phyloP scores from a whole-genome alignment of 2,797 vertebrate species.

The Artibeus lituratus region DNA sequence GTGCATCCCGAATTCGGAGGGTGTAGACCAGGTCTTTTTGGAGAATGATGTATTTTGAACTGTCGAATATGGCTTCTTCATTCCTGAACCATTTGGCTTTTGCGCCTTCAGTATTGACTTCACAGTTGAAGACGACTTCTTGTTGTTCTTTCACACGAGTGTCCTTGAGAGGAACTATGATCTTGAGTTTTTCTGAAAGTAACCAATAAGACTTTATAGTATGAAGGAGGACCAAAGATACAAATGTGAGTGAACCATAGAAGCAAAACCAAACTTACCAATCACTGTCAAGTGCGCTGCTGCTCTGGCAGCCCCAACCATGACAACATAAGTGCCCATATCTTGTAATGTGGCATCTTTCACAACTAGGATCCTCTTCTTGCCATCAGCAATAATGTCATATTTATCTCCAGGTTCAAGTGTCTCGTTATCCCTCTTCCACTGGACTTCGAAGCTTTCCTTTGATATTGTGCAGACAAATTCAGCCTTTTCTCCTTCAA shows the following conservation, averaged over 20 bases:
- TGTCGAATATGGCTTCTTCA: constrained; percentile 94
- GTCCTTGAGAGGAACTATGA: constrained; percentile 95
- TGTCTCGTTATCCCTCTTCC: constrained; percentile 87
- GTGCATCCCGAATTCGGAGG: constrained; percentile 92
- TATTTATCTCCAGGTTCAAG: constrained; percentile 92
- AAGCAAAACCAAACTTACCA: constrained; percentile 83
- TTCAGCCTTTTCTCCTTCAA: constrained; percentile 94
- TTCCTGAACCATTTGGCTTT: constrained; percentile 98
- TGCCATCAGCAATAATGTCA: constrained; percentile 91
- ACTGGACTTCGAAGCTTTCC: constrained; percentile 91
- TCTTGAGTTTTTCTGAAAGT: constrained; percentile 93
- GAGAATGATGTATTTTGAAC: constrained; percentile 93
- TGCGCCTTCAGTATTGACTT: constrained; percentile 96
- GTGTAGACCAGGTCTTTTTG: constrained; percentile 95
- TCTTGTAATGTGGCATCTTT: constrained; percentile 88
- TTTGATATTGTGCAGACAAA: constrained; percentile 96
- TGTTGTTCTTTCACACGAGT: constrained; percentile 90
- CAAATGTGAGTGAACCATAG: neutral
- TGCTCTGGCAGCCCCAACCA: constrained; percentile 91
- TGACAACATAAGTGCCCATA: constrained; percentile 89
- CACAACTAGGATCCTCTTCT: constrained; percentile 90
- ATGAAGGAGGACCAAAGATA: neutral
- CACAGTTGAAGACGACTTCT: constrained; percentile 95
- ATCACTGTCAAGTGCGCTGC: constrained; percentile 90
- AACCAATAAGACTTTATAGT: constrained; percentile 46